Conservation (phyloP, 2,113 vertebrate species). For the Paracanthobrama guichenoti region DNA sequence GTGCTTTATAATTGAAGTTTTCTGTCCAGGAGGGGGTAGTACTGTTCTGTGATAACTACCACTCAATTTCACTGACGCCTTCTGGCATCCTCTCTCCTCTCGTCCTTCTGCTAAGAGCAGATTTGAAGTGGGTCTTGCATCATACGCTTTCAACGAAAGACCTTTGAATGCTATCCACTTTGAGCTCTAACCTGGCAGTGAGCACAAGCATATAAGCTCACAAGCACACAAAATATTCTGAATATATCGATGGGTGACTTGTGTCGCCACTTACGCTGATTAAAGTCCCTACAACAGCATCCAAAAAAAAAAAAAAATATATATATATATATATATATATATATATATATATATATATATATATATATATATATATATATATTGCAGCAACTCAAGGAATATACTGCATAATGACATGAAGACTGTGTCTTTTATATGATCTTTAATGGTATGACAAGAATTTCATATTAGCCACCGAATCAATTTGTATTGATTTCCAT, state of each 20-base stretch:
- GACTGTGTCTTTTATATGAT: neutral
- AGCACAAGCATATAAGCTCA: neutral
- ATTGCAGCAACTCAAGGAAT: too few relatives aligned
- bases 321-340: too few relatives aligned
- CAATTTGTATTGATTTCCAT: too few relatives aligned
- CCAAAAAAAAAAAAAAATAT: too few relatives aligned
- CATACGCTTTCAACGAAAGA: neutral
- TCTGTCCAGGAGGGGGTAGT: slow-evolving; percentile 55
- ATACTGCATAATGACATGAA: neutral
- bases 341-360: too few relatives aligned
- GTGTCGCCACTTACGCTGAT: slow-evolving; percentile 21
- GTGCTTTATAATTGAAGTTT: slow-evolving; percentile 20
- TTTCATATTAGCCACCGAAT: too few relatives aligned
- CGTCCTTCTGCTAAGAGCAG: neutral
- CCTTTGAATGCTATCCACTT: slow-evolving; percentile 9
- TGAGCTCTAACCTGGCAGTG: slow-evolving; percentile 2
- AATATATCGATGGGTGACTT: neutral
- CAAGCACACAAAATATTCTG: neutral
- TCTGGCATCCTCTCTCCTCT: neutral
- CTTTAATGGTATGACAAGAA: neutral
- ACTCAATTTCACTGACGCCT: neutral
- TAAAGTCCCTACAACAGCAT: slow-evolving; percentile 10
- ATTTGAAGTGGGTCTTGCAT: slow-evolving; percentile 16
- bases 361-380: too few relatives aligned
- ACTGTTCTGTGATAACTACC: slow-evolving; percentile 45